Evolutionary conservation across 1,140 invertebrate species (phyloP), one percentile per base, ranked within the genome.

Genomic region (Meloidogyne floridensis): DNA sequence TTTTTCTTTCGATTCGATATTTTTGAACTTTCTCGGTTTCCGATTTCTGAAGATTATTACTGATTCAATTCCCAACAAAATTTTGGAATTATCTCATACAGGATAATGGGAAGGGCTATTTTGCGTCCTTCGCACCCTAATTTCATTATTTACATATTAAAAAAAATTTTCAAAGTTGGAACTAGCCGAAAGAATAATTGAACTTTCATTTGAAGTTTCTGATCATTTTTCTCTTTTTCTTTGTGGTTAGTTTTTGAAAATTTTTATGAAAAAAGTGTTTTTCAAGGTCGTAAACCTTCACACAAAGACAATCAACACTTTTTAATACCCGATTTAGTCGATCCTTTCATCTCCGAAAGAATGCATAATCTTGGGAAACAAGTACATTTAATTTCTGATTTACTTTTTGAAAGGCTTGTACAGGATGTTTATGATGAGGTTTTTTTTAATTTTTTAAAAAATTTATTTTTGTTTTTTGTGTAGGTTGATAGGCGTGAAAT

Each of bases 381-480:
- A 69, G 56, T 89, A 11, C 87, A 88, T 69, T 56, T 11, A 11
- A 91, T 96, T 78, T 93, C 94, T 42, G 96, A 97, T 92, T 93
- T 94, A 90, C 92, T 97, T 82, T 95, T 99, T 91, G 96, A 98
- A 92, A 95, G 98, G 91, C 91, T 98, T 42, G 94, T 95, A 0
- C 96, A 96, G 93, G 97, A 99, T 92, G 94, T 98, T 71, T 98
- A 96, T 90, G 97, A 99, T 91, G 97, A 99, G 92, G 94, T 32
- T 32, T 20, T 32, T 2, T 32, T 32, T 32, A 32, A 32, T 75
- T 43, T 71, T 20, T 74, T 3, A 0, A 10, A 13, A 6, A n/a
- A n/a, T 70, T 15, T 78, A 10, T 32, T 53, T 20, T 42, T 53
- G n/a, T 59, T 11, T 81, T 43, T 51, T 80, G n/a, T n/a, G n/a